A percentile compares a stretch with the other conserved stretches of the same genome.
These are phyloP conservation scores for Mesoligia furuncula DNA, from an alignment of 2,888 invertebrate species.

Conservation along the genomic window DNA sequence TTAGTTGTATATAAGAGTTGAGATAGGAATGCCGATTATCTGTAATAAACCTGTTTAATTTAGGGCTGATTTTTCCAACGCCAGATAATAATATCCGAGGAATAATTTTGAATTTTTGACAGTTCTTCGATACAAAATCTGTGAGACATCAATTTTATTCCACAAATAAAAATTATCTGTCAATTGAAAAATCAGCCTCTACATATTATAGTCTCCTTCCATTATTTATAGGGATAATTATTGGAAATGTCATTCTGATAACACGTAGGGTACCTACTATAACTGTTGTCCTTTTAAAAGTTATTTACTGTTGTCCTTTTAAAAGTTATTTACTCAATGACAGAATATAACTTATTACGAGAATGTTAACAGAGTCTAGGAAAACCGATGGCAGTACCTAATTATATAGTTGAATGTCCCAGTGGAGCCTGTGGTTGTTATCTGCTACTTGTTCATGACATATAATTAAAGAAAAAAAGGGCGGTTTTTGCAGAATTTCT, in stretches of 20 bases:
- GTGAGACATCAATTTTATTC: too few species aligned
- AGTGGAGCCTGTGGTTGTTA: constrained; percentile 29
- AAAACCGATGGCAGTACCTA: constrained; percentile 43
- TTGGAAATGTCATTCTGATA: too few species aligned
- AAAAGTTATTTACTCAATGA: neutral
- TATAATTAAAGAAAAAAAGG: neutral
- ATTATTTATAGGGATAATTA: neutral
- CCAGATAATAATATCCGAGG: too few species aligned
- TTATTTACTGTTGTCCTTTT: neutral
- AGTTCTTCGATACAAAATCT: too few species aligned
- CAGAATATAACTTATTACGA: constrained; percentile 15
- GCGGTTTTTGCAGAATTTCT: neutral
- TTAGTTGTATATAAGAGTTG: neutral
- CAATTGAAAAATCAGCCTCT: too few species aligned
- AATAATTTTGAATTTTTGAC: too few species aligned
- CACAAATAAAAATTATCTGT: too few species aligned
- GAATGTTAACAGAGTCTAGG: constrained; percentile 14
- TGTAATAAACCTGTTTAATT: neutral
- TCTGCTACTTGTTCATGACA: constrained; percentile 3
- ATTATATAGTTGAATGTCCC: constrained; percentile 42
- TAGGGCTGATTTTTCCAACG: too few species aligned
- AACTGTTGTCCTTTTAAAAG: neutral
- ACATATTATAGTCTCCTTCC: neutral
- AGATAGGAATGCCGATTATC: neutral
- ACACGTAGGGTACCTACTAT: neutral